phyloP scores from a whole-genome alignment of 2,888 invertebrate species.

The Litoditis marina region DNA sequence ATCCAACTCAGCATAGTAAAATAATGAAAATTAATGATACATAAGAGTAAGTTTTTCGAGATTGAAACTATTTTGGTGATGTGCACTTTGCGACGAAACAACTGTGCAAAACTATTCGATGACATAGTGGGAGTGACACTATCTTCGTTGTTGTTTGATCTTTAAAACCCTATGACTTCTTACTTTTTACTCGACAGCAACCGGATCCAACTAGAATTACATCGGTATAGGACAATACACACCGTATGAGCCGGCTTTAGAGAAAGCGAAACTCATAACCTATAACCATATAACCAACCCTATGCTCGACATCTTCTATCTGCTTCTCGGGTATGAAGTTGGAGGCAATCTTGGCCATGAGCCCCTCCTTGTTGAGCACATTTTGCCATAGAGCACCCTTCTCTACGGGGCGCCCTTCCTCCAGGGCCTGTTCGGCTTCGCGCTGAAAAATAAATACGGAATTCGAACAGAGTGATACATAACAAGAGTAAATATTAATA shows the following conservation, averaged over 20 bases:
- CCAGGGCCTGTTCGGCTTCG: constrained; percentile 52
- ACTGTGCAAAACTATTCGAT: no score
- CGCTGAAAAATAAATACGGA: constrained; percentile 36
- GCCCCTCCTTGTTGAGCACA: constrained; percentile 13
- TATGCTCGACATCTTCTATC: constrained; percentile 16
- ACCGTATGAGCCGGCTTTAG: no score
- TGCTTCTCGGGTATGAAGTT: constrained; percentile 13
- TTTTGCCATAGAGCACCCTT: constrained; percentile 7
- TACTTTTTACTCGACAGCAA: no score
- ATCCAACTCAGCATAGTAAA: no score
- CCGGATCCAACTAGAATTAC: no score
- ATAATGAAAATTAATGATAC: background rate
- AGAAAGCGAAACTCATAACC: no score
- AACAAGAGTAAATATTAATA: background rate
- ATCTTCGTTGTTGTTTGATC: no score
- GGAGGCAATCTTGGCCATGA: constrained; percentile 9
- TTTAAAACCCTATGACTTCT: no score
- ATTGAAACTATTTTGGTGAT: no score
- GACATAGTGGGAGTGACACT: no score
- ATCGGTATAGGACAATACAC: background rate
- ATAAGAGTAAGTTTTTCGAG: background rate
- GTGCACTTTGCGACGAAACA: no score
- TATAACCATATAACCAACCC: background rate
- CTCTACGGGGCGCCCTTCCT: constrained; percentile 25
- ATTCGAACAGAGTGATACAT: no score